Conservation (phyloP, 2,797 vertebrate species). For the Steatocranus sp. region DNA sequence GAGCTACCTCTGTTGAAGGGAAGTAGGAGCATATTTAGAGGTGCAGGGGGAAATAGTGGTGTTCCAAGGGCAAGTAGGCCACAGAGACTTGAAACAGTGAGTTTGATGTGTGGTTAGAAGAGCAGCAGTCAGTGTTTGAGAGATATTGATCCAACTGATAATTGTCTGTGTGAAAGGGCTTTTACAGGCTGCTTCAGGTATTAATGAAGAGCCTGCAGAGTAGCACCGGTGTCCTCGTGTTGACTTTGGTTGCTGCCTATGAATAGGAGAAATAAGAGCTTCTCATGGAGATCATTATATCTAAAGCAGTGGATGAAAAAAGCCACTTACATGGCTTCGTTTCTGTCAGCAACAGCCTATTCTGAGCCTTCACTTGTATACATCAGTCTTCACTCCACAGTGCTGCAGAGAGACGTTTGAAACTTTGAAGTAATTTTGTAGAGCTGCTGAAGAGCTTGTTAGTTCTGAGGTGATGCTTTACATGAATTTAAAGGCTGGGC, state of each 20-base stretch:
- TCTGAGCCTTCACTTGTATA: not conserved
- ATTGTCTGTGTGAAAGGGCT: not conserved
- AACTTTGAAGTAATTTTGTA: not conserved
- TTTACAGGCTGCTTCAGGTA: slow-evolving; percentile 1
- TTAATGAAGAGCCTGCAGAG: slow-evolving; percentile 18
- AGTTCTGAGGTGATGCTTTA: not conserved
- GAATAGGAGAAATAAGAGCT: slow-evolving; percentile 34
- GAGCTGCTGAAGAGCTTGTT: not conserved
- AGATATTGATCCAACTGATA: slow-evolving; percentile 37
- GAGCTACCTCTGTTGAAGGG: not conserved
- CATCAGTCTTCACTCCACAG: not conserved
- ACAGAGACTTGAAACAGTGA: not conserved
- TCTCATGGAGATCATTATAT: slow-evolving; percentile 1
- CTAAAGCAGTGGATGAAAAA: not conserved
- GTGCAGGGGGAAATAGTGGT: not conserved
- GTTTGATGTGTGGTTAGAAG: not conserved
- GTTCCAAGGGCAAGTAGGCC: not conserved
- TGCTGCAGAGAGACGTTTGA: not conserved
- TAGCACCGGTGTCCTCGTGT: not conserved
- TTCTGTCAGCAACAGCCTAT: not conserved
- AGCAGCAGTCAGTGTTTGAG: slow-evolving; percentile 4
- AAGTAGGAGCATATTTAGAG: not conserved
- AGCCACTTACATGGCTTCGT: not conserved
- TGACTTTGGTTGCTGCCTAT: slow-evolving; percentile 15
- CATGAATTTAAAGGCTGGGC: not conserved